Percentiles rank a stretch among this genome's conserved stretches.
phyloP scores from a whole-genome alignment of 2,113 vertebrate genomes.

The Otis tarda region DNA sequence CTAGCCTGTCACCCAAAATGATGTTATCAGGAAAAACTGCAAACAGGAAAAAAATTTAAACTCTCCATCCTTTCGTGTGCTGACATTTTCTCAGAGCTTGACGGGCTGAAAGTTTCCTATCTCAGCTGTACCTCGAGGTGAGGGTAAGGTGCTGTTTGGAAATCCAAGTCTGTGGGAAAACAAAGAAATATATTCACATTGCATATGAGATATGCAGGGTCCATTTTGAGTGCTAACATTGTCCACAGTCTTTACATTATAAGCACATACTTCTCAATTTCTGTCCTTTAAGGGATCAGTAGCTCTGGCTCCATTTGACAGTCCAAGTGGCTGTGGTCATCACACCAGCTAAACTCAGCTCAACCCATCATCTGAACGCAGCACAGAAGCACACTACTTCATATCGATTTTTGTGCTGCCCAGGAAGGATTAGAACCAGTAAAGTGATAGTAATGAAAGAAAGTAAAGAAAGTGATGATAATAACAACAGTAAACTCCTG shows the following conservation, averaged over 20 bases:
- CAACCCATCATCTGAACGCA: not conserved
- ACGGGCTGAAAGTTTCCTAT: not conserved
- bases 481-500: not conserved
- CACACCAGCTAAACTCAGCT: not conserved
- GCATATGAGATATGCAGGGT: not conserved
- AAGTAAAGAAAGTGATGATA: not conserved
- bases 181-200: not conserved
- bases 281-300: not conserved
- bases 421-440: not conserved
- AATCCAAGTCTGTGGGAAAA: not conserved
- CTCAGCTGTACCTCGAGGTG: not conserved
- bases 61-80: not conserved
- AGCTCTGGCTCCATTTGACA: not conserved
- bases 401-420: not conserved
- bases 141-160: not conserved
- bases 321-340: not conserved
- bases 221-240: fast-evolving
- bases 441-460: not conserved
- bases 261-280: not conserved
- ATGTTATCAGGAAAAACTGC: not conserved
- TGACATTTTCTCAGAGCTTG: not conserved
- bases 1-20: not conserved
- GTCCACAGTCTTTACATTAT: not conserved
- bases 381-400: not conserved
- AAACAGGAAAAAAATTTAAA: not conserved